phyloP scores from a whole-genome alignment of 2,888 invertebrate genomes.

The Sepioteuthis lessoniana region DNA sequence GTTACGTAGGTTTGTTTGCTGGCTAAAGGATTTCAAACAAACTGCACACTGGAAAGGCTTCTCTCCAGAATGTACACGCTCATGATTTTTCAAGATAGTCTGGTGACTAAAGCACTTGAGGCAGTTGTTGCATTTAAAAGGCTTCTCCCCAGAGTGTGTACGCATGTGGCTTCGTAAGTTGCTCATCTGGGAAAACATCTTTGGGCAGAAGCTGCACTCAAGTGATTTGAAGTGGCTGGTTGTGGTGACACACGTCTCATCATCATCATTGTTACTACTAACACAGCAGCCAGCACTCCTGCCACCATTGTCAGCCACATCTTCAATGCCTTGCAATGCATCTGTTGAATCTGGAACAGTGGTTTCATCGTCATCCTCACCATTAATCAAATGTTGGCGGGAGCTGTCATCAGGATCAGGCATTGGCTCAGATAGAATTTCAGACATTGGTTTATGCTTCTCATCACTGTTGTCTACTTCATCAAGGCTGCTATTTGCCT shows the following conservation, averaged over 20 bases:
- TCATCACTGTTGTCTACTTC: neutral
- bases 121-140: neutral
- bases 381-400: neutral
- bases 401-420: neutral
- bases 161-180: conserved; percentile 12
- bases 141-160: conserved; percentile 25
- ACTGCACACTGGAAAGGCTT: neutral
- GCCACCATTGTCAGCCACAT: neutral
- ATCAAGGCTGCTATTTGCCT: neutral
- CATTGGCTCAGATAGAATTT: neutral
- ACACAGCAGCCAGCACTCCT: neutral
- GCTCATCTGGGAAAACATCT: conserved; percentile 37
- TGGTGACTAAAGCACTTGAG: conserved; percentile 25
- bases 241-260: neutral
- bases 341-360: neutral
- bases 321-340: neutral
- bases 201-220: neutral
- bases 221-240: neutral
- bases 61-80: neutral
- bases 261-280: neutral
- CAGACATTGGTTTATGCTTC: neutral
- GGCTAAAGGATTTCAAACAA: conserved; percentile 25
- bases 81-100: neutral
- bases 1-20: conserved; percentile 23
- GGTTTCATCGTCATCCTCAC: neutral